These are phyloP conservation scores for Entomobrya multifasciata DNA, from an alignment of 2,888 invertebrate genomes.

Conservation along the genomic window DNA sequence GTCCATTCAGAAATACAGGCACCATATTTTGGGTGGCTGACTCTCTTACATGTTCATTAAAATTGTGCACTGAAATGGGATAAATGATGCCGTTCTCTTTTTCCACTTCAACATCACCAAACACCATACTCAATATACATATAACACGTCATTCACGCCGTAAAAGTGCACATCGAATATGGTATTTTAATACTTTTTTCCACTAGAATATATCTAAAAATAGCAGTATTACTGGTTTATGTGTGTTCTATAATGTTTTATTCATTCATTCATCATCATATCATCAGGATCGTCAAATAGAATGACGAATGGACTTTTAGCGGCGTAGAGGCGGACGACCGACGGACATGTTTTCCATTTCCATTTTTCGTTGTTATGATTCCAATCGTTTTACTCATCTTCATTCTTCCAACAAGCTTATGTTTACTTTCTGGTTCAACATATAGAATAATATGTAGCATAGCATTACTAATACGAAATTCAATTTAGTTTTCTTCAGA, in stretches of 20 bases:
- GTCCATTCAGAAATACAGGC: too few species aligned
- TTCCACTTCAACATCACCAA: not conserved
- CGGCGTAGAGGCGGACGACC: not conserved
- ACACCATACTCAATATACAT: not conserved
- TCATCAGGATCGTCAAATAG: not conserved
- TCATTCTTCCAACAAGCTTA: not conserved
- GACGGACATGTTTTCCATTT: slow-evolving; percentile 23
- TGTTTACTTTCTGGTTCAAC: not conserved
- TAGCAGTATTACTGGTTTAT: not conserved
- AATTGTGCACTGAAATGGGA: slow-evolving; percentile 33
- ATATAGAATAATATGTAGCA: too few species aligned
- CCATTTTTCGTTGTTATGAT: not conserved
- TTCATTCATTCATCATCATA: slow-evolving; percentile 28
- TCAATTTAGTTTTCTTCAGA: too few species aligned
- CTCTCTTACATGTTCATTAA: too few species aligned
- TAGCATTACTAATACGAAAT: too few species aligned
- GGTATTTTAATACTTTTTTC: not conserved
- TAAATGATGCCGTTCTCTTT: slow-evolving; percentile 21
- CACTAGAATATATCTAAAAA: not conserved
- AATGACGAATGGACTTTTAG: not conserved
- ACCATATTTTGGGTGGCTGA: too few species aligned
- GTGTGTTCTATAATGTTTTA: not conserved
- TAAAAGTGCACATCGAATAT: not conserved
- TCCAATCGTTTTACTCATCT: not conserved
- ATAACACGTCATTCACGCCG: too few species aligned